phyloP scores from a whole-genome alignment of 2,888 invertebrate genomes.

The Ommatoiulus sabulosus region DNA sequence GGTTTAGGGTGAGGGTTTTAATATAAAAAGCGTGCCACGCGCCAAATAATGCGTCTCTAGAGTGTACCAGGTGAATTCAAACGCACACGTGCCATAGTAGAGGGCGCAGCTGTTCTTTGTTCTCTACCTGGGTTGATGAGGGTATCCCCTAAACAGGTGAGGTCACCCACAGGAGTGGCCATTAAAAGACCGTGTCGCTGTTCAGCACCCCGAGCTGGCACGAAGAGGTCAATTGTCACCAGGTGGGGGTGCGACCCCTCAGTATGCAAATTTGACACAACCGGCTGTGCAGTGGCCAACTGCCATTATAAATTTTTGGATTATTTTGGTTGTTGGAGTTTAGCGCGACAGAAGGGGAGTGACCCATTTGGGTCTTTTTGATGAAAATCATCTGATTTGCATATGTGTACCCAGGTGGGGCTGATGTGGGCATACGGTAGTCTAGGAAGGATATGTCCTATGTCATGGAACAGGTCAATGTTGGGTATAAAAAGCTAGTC shows the following conservation, averaged over 20 bases:
- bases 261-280: neutral
- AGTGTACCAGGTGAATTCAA: neutral
- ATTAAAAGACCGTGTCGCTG: neutral
- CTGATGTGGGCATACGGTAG: neutral
- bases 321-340: neutral
- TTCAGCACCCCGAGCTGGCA: neutral
- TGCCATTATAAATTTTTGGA: neutral
- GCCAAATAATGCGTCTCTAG: conserved; percentile 11
- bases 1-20: neutral
- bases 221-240: neutral
- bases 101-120: conserved; percentile 36
- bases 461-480: neutral
- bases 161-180: conserved; percentile 30
- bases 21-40: conserved; percentile 37
- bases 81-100: conserved; percentile 9
- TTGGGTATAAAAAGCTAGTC: neutral
- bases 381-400: neutral
- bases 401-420: conserved; percentile 2
- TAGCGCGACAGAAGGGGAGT: neutral
- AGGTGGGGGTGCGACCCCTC: neutral
- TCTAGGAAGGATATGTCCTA: neutral
- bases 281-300: neutral
- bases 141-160: conserved; percentile 2
- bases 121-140: neutral
- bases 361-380: neutral